Percentiles rank a stretch among this genome's conserved stretches.
These are phyloP conservation scores for Notocelia uddmanniana DNA, from an alignment of 2,888 invertebrate genomes.

Conservation along the genomic window DNA sequence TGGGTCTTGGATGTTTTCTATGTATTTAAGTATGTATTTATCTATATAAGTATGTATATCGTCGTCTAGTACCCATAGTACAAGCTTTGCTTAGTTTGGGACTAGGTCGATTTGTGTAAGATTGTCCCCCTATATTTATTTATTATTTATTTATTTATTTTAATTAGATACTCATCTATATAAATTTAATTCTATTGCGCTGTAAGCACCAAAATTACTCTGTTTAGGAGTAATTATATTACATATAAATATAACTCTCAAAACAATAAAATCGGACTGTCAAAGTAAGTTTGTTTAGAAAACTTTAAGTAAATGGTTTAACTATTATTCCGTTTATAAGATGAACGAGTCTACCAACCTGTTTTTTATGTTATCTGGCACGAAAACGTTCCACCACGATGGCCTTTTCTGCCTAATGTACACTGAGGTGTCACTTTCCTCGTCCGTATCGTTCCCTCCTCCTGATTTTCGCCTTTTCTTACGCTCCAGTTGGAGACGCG, in stretches of 20 bases:
- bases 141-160: too few species aligned
- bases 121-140: too few species aligned
- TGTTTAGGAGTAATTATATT: too few species aligned
- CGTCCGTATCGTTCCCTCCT: constrained; percentile 76
- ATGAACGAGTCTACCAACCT: constrained; percentile 77
- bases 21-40: too few species aligned
- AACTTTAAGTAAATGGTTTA: neutral
- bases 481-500: constrained; percentile 81
- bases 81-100: too few species aligned
- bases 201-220: too few species aligned
- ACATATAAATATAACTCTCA: neutral
- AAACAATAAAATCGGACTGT: neutral
- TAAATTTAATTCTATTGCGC: too few species aligned
- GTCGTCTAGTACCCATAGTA: too few species aligned
- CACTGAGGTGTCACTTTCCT: constrained; percentile 73
- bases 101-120: too few species aligned
- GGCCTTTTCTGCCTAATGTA: constrained; percentile 90
- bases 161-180: too few species aligned
- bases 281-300: neutral
- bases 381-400: constrained; percentile 96
- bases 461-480: constrained; percentile 85
- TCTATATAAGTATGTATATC: too few species aligned
- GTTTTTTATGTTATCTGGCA: constrained; percentile 90
- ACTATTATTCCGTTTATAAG: neutral
- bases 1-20: too few species aligned